Base-by-base conservation (phyloP, 2,888 invertebrate species). In the Volucella bombylans region DNA sequence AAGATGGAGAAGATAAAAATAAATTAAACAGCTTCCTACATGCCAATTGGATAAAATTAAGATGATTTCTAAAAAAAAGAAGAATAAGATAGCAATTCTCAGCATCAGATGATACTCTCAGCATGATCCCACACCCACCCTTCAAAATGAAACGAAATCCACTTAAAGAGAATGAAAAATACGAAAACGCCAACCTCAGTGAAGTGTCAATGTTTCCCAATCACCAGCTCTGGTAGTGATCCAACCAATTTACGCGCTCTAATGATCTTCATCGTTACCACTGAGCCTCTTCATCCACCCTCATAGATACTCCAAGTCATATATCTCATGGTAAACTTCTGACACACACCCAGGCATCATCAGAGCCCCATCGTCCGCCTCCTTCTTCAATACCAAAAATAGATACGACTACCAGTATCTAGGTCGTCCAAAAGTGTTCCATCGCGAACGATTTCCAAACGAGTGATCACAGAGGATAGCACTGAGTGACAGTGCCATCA, bases 171-270 rank as follows among this genome's bases (percentile, higher is more conserved):
- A 15, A 12, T 45, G 18, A 52, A 59, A 9, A 9, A 38, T 14
- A 39, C 31, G 39, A 50, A 64, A 10, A 43, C 39, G 8, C 50
- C 55, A 31, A 64, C 55, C 78, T 52, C 67, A 61, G 52, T 54
- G n/a, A 73, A 83, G 79, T 76, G 83, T 80, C 76, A 76, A 47
- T 62, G 52, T 77, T 85, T 72, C 80, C 69, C 76, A 85, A 80
- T 80, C 82, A 72, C 15, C 47, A 57, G 43, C 74, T 64, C 43
- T 68, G 52, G 39, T 43, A 59, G 64, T 43, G 59, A 79, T 57
- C 64, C 54, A 38, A 69, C 55, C 54, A 72, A 81, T 81, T 65
- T 64, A 78, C 73, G 69, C 79, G 69, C 71, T 79, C 83, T 31
- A 31, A 31, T 31, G 31, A 69, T 77, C 83, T 55, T 10, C 31